Evolutionary conservation across 2,888 invertebrate species (phyloP).

Genomic region (Mesorhabditis sp.): DNA sequence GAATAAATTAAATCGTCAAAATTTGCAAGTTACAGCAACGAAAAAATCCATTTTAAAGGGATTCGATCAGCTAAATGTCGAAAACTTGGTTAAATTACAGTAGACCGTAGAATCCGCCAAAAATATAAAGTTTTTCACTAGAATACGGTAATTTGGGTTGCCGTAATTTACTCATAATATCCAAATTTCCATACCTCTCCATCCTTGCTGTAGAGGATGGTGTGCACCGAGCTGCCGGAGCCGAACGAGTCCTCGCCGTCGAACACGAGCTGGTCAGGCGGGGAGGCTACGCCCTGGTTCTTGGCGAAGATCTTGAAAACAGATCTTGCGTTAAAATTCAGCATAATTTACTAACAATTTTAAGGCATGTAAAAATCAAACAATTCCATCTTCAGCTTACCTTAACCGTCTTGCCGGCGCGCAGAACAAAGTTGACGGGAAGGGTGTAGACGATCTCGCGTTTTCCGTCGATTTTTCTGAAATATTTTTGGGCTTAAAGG

Average conservation of each 20-base stretch:
- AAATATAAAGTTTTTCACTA: too few species aligned
- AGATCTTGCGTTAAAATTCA: slow-evolving; percentile 17
- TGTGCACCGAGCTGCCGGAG: slow-evolving; percentile 52
- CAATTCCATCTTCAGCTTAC: slow-evolving; percentile 12
- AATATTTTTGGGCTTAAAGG: neutral
- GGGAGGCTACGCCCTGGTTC: slow-evolving; percentile 44
- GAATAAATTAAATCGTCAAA: too few species aligned
- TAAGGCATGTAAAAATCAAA: neutral
- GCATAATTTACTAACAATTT: neutral
- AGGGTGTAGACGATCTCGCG: slow-evolving; percentile 42
- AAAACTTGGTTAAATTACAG: too few species aligned
- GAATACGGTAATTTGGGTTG: too few species aligned
- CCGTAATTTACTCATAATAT: too few species aligned
- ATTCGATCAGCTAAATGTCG: too few species aligned
- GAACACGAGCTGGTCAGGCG: slow-evolving; percentile 52
- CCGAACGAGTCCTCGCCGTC: slow-evolving; percentile 56
- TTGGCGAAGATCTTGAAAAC: slow-evolving; percentile 40
- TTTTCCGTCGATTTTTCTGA: slow-evolving; percentile 55
- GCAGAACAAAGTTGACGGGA: slow-evolving; percentile 34
- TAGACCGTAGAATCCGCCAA: too few species aligned
- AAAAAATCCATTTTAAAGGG: too few species aligned
- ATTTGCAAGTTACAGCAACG: too few species aligned
- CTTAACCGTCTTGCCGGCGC: slow-evolving; percentile 43
- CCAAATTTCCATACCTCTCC: slow-evolving; percentile 41
- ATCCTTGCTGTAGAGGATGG: slow-evolving; percentile 55